Percentiles rank a stretch among this genome's conserved stretches.
These are phyloP conservation scores for Eira barbara DNA, from an alignment of 2,113 vertebrate species.

Conservation along the genomic window DNA sequence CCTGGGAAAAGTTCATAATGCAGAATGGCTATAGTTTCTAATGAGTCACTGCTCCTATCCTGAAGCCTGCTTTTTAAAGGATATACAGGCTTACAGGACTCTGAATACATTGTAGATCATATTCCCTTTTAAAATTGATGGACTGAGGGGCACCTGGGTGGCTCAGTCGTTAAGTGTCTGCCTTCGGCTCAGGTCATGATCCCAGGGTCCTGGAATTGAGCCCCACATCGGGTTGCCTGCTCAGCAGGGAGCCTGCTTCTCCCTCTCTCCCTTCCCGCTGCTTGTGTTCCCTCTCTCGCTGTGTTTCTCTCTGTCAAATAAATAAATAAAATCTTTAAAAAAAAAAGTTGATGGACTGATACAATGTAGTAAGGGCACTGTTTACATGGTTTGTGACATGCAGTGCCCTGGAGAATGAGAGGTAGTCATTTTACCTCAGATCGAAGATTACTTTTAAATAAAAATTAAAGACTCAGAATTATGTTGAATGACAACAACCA, in stretches of 20 bases:
- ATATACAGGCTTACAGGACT: neutral
- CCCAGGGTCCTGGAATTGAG: too few species aligned
- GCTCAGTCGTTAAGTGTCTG: too few species aligned
- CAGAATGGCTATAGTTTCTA: neutral
- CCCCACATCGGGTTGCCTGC: too few species aligned
- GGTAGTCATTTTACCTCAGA: neutral
- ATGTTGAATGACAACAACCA: neutral
- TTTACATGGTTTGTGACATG: neutral
- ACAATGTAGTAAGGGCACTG: neutral
- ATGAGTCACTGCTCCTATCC: neutral
- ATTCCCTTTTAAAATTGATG: neutral
- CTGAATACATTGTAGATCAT: neutral
- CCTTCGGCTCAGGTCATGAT: too few species aligned
- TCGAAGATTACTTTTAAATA: neutral
- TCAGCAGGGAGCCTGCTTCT: too few species aligned
- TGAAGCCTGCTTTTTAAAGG: neutral
- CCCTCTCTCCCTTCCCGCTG: too few species aligned
- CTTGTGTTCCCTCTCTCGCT: too few species aligned
- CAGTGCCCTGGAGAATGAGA: neutral
- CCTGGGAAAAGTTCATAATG: neutral
- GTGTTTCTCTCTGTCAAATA: too few species aligned
- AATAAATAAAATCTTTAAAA: too few species aligned
- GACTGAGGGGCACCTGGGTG: neutral
- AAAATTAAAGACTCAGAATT: neutral
- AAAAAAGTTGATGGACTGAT: neutral